Base-by-base conservation (phyloP, 2,888 invertebrate species). In the Drosophila antonietae region DNA sequence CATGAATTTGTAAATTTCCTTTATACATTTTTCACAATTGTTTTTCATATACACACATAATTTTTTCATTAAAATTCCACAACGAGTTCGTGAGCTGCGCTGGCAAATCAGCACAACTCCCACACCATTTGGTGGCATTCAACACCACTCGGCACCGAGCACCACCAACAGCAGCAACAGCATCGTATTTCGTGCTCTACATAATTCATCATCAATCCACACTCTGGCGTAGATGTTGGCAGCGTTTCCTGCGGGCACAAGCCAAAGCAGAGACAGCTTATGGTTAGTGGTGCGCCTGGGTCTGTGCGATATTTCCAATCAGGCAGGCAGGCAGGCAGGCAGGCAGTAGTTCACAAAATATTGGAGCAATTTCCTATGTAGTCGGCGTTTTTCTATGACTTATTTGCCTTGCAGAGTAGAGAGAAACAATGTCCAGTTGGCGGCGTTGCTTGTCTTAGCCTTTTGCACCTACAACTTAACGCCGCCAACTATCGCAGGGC, bases 121-220 rank as follows among this genome's bases (percentile, higher is more conserved):
- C 88, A 84, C 83, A 88, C 83, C 76, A 67, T 41, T 62, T 70
- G 59, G 57, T 41, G 47, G 46, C 66, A 66, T 23, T 53, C 57
- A 52, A 60, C 51, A 51, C 33, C 65, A 47, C 1, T 20, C 57
- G 23, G 43, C 57, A 64, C 20, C n/a, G 51, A 56, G 20, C 44
- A 59, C 43, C 68, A 43, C 1, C 44, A 52, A 8, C 58, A 74
- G 41, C 61, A 67, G 64, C 68, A 66, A 70, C 63, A 51, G 73
- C 78, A 74, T 84, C 86, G 84, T 57, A 89, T 89, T 91, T 91
- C 91, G 91, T 91, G 91, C 91, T 91, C 91, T 91, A 91, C 91
- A 91, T 91, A 91, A 91, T 91, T 91, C 91, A 91, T 91, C 91
- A 91, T 82, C 78, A 89, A 88, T 88, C 87, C 84, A 84, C 88